Evolutionary conservation across 2,797 vertebrate genomes (phyloP).

Genomic region (Myoxocephalus aenaeus): DNA sequence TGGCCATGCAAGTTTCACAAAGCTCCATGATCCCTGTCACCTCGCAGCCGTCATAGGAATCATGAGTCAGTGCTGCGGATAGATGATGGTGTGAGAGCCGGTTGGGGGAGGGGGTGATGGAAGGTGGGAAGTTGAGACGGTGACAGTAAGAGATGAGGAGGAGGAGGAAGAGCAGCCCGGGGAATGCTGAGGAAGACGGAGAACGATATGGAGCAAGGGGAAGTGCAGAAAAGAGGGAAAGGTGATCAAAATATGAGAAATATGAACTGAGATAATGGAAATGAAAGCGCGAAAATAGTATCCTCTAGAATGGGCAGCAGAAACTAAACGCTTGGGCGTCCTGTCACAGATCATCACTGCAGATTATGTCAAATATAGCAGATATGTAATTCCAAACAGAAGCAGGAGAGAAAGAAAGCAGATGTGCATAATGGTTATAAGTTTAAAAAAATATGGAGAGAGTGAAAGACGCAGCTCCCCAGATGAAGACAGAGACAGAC

Average conservation of each 20-base stretch:
- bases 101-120: slow-evolving; percentile 16
- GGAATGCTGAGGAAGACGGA: slow-evolving; percentile 32
- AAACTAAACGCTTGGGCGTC: neutral
- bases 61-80: slow-evolving; percentile 69
- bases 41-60: slow-evolving; percentile 69
- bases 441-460: slow-evolving; percentile 6
- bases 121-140: slow-evolving; percentile 36
- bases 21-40: slow-evolving; percentile 74
- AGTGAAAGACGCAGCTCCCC: slow-evolving; percentile 51
- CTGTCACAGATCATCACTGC: slow-evolving; percentile 19
- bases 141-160: slow-evolving; percentile 33
- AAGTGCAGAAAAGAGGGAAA: slow-evolving; percentile 24
- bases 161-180: slow-evolving; percentile 2
- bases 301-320: slow-evolving; percentile 13
- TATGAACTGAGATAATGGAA: slow-evolving; percentile 28
- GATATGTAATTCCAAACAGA: slow-evolving; percentile 5
- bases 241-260: slow-evolving; percentile 27
- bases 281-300: slow-evolving; percentile 1
- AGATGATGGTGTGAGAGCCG: slow-evolving; percentile 47
- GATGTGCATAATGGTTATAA: slow-evolving; percentile 10
- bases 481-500: slow-evolving; percentile 70
- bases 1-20: slow-evolving; percentile 77
- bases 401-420: slow-evolving; percentile 13
- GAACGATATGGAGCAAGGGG: neutral
- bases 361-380: slow-evolving; percentile 43